Evolutionary conservation across 2,888 invertebrate species (phyloP), one percentile per base, ranked within the genome.

Genomic region (Tholera decimalis): DNA sequence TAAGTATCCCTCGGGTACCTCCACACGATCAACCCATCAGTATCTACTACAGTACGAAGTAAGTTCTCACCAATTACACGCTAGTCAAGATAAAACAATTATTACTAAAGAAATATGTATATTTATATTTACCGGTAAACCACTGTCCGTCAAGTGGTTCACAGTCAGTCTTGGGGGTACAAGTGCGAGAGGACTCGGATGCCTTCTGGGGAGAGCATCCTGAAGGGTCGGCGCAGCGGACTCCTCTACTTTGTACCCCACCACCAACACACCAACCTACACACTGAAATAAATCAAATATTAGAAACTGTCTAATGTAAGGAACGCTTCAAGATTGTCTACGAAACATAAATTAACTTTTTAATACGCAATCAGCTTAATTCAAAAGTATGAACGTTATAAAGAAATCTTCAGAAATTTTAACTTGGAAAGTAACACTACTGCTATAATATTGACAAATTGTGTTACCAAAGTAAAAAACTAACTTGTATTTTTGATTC

Each of bases 191-290:
- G 0, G 96, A 92, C 64, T 97, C 97, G 0, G 98, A 96, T 54
- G 94, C 92, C 80, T 87, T 92, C 75, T 93, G 96, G 73, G 96
- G 96, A 61, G 96, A 96, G 83, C 96, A 96, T 11, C 96, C 96
- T 1, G 96, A 96, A 0, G 96, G 96, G 80, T 97, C 97, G 0
- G 96, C 93, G 82, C 98, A 98, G 18, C 97, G 96, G 0, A 98
- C 96, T 28, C 96, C 96, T 37, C 98, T 96, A 7, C 97, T 97
- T 88, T 98, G 98, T 0, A 97, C 90, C 0, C 98, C 98, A 0
- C 96, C 96, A 0, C 98, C 98, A 1, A 94, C 91, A 84, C 98
- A 98, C 85, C 97, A 96, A 41, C 97, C 96, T 22, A 98, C 97
- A 86, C 98, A 98, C 96, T 97, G 89, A 33, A 6, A 73, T 65